A percentile compares a stretch with the other conserved stretches of the same genome.
Conservation (phyloP, 2,797 vertebrate genomes). For the Crenuchus spilurus region DNA sequence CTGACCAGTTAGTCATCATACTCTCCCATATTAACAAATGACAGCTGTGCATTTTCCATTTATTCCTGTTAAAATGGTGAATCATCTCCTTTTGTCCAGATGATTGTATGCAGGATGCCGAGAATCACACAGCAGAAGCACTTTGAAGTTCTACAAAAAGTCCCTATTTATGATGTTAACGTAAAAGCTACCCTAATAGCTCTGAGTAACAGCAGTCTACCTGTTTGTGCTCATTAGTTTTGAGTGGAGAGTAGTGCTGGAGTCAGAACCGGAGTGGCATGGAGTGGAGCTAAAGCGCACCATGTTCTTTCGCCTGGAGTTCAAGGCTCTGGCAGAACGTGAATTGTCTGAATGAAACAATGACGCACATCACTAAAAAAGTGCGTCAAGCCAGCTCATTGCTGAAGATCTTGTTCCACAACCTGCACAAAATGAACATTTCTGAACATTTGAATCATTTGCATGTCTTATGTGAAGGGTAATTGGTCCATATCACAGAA, state of each 20-base stretch:
- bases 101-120: neutral
- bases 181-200: neutral
- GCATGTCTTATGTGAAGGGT: too few species aligned
- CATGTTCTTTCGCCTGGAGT: neutral
- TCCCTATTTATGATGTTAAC: neutral
- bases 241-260: neutral
- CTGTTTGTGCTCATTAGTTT: neutral
- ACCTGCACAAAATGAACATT: neutral
- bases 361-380: neutral
- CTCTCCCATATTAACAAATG: too few species aligned
- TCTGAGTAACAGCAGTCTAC: neutral
- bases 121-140: neutral
- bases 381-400: neutral
- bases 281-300: neutral
- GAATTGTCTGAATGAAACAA: neutral
- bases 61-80: neutral
- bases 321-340: neutral
- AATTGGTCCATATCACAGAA: too few species aligned
- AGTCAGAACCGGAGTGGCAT: neutral
- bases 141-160: neutral
- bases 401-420: neutral
- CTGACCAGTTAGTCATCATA: too few species aligned
- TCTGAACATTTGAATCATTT: neutral
- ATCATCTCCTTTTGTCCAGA: neutral
- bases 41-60: too few species aligned